These are phyloP conservation scores for Serripes groenlandicus DNA, from an alignment of 2,888 invertebrate genomes.

Conservation along the genomic window DNA sequence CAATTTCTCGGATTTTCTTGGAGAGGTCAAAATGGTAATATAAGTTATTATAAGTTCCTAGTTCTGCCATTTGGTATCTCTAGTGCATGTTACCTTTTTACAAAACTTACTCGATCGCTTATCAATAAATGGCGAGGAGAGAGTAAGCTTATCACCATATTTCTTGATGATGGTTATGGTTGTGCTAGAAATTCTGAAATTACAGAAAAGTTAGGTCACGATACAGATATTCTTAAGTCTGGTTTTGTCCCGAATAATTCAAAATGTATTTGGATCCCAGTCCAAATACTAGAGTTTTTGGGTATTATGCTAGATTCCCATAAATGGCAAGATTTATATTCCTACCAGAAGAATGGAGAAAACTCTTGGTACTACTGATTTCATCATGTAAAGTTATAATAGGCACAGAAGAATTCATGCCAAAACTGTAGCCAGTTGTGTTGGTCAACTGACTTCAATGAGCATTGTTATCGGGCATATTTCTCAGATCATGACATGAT, in stretches of 20 bases:
- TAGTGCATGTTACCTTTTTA: conserved; percentile 35
- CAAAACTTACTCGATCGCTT: conserved; percentile 40
- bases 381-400: not conserved
- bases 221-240: conserved; percentile 32
- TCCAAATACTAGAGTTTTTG: conserved; percentile 36
- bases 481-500: conserved; percentile 48
- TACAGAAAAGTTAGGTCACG: conserved; percentile 1
- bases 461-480: conserved; percentile 47
- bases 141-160: conserved; percentile 44
- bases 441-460: conserved; percentile 52
- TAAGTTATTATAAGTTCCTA: conserved; percentile 31
- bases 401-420: conserved; percentile 35
- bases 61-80: conserved; percentile 34
- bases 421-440: conserved; percentile 41
- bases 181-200: conserved; percentile 9
- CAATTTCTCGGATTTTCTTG: too few relatives aligned
- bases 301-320: conserved; percentile 20
- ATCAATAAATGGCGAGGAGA: conserved; percentile 45
- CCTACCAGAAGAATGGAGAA: conserved; percentile 31
- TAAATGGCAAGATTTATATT: conserved; percentile 22
- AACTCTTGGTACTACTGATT: not conserved
- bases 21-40: not conserved
- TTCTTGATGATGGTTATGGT: conserved; percentile 50
- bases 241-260: conserved; percentile 44
- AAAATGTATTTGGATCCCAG: conserved; percentile 46